Base-by-base conservation (phyloP, 1,140 invertebrate species). In the Cyphomyrmex costatus region DNA sequence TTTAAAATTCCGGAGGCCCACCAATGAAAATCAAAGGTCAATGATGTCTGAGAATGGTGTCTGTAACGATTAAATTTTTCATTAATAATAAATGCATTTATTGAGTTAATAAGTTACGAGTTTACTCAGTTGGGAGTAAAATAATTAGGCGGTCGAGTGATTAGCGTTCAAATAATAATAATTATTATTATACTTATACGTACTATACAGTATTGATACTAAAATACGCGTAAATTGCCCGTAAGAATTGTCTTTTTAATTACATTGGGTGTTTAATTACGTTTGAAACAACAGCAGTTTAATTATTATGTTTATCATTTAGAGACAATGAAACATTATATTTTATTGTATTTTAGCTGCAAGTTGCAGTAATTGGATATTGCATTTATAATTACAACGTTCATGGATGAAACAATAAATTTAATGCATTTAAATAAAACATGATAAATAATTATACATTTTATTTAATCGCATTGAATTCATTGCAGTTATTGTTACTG, bases 191-290 rank as follows among this genome's bases (percentile, higher is more conserved):
- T 73, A 71, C 7, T 42, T 42, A 42, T 36, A 71, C 3, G 51
- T 21, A 7, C 12, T n/a, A 46, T 51, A 7, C 30, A 30, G n/a
- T 16, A 5, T 71, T 71, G 78, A 58, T 56, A 58, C 10, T 70
- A 42, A 80, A 80, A 80, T 58, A 46, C 36, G 36, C 53, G 24
- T 19, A 74, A 83, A 83, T 74, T 83, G 27, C 53, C 68, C 46
- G 53, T 58, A 83, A 83, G 68, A 83, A 83, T 2, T 74, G 36
- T 73, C 79, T 83, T 83, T 83, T 83, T 83, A 73, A 83, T 83
- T 74, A 60, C 16, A 74, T 53, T 27, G 68, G n/a, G 12, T 42
- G 42, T 74, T 83, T 83, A 60, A 83, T 83, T 83, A 49, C 36
- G 53, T 74, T 21, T 46, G 68, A 74, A 74, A 73, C 74, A 74